Evolutionary conservation across 2,797 vertebrate genomes (phyloP).

Genomic region (Heterohyrax brucei): DNA sequence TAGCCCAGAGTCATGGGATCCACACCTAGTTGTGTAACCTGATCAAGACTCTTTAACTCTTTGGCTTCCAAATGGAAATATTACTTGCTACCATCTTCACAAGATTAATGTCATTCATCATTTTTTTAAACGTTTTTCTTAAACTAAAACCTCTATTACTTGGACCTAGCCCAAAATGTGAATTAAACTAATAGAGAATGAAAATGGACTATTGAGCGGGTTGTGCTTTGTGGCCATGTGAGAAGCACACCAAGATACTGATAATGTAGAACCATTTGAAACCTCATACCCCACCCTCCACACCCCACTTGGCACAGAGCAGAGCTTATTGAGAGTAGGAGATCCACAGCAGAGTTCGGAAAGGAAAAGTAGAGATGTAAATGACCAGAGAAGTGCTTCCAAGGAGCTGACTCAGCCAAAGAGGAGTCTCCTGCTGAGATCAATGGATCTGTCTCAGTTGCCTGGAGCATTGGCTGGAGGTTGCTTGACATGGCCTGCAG

Average conservation of each 20-base stretch:
- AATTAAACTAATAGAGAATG: constrained; percentile 80
- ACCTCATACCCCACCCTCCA: constrained; percentile 46
- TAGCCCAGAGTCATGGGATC: constrained; percentile 14
- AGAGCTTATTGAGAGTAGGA: constrained; percentile 57
- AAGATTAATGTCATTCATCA: constrained; percentile 78
- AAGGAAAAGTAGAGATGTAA: constrained; percentile 72
- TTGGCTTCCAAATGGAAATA: constrained; percentile 70
- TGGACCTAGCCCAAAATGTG: constrained; percentile 77
- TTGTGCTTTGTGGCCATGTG: constrained; percentile 63
- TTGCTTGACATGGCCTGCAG: constrained; percentile 78
- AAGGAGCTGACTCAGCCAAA: constrained; percentile 81
- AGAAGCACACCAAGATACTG: constrained; percentile 54
- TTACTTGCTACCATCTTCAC: constrained; percentile 65
- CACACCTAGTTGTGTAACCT: constrained; percentile 38
- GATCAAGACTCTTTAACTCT: constrained; percentile 53
- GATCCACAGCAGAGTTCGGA: constrained; percentile 8
- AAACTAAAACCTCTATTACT: constrained; percentile 76
- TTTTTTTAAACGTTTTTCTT: constrained; percentile 80
- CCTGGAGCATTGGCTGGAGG: constrained; percentile 74
- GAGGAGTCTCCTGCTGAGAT: constrained; percentile 72
- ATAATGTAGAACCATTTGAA: constrained; percentile 71
- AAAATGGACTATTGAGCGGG: constrained; percentile 54
- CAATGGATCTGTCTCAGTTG: constrained; percentile 83
- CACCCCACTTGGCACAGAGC: constrained; percentile 58
- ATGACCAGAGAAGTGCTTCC: constrained; percentile 72